A percentile compares a stretch with the other conserved stretches of the same genome.
These are phyloP conservation scores for Meteorus colon DNA, from an alignment of 2,888 invertebrate species.

Conservation along the genomic window DNA sequence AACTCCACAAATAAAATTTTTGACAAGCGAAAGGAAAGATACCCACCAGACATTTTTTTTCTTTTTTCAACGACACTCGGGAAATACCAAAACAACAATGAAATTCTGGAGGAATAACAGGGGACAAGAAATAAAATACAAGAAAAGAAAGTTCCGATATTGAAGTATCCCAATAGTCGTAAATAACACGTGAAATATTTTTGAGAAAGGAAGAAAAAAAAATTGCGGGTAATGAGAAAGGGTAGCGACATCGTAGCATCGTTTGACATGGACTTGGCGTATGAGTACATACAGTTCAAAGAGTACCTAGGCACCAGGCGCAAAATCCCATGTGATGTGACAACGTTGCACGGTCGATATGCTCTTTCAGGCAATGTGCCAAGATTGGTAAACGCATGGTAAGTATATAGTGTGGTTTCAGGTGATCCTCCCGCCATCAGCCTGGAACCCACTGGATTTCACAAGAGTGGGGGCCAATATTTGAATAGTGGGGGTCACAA, in stretches of 20 bases:
- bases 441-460: constrained; percentile 62
- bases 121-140: background rate
- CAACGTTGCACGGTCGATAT: constrained; percentile 73
- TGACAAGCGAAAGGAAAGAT: too few relatives aligned
- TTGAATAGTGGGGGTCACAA: constrained; percentile 58
- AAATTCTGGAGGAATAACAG: background rate
- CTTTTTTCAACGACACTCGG: too few relatives aligned
- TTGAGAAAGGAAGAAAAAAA: background rate
- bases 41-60: too few relatives aligned
- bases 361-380: constrained; percentile 74
- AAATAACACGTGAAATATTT: background rate
- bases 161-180: background rate
- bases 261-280: constrained; percentile 58
- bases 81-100: background rate
- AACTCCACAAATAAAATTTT: too few relatives aligned
- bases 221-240: constrained; percentile 1
- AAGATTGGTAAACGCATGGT: constrained; percentile 71
- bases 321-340: constrained; percentile 67
- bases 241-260: constrained; percentile 52
- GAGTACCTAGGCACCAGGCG: constrained; percentile 57
- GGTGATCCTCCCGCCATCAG: constrained; percentile 57
- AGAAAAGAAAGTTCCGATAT: background rate
- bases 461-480: constrained; percentile 48
- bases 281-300: constrained; percentile 52
- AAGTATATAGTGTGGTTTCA: constrained; percentile 67